These are phyloP conservation scores for Speoplatyrhinus poulsoni DNA, from an alignment of 2,113 vertebrate species.

Conservation along the genomic window DNA sequence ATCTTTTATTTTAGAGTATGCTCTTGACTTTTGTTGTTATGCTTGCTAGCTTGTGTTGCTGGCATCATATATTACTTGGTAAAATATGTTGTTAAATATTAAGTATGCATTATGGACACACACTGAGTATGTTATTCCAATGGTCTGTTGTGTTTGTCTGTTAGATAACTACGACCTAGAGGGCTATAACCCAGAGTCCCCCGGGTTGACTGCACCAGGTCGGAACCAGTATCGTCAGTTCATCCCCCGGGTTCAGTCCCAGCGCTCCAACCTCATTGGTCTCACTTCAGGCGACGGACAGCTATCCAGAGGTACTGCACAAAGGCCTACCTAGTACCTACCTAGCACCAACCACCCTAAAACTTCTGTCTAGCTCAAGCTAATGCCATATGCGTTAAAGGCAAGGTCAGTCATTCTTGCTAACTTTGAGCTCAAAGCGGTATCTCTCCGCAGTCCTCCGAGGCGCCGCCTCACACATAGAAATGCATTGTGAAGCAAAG, in stretches of 20 bases:
- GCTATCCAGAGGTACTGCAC: constrained; percentile 86
- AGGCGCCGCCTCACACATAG: too few relatives aligned
- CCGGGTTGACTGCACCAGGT: constrained; percentile 91
- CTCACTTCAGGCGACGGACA: constrained; percentile 90
- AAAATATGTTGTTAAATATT: not conserved
- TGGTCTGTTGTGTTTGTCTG: not conserved
- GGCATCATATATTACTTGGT: too few relatives aligned
- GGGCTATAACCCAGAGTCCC: constrained; percentile 98
- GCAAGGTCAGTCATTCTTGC: too few relatives aligned
- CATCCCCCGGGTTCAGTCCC: constrained; percentile 92
- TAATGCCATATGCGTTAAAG: not conserved
- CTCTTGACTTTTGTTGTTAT: too few relatives aligned
- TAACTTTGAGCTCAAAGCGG: too few relatives aligned
- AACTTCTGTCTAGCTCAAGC: not conserved
- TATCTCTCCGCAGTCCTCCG: too few relatives aligned
- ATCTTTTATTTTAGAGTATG: too few relatives aligned
- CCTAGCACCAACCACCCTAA: too few relatives aligned
- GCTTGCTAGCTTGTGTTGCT: too few relatives aligned
- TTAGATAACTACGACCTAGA: constrained; percentile 96
- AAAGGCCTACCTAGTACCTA: not conserved
- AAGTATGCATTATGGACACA: not conserved
- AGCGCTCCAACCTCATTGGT: constrained; percentile 95
- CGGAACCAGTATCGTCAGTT: constrained; percentile 93
- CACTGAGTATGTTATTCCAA: not conserved
- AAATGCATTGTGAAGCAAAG: too few relatives aligned